Base-by-base conservation (phyloP, 2,797 vertebrate genomes). In the Macroramphosus scolopax region DNA sequence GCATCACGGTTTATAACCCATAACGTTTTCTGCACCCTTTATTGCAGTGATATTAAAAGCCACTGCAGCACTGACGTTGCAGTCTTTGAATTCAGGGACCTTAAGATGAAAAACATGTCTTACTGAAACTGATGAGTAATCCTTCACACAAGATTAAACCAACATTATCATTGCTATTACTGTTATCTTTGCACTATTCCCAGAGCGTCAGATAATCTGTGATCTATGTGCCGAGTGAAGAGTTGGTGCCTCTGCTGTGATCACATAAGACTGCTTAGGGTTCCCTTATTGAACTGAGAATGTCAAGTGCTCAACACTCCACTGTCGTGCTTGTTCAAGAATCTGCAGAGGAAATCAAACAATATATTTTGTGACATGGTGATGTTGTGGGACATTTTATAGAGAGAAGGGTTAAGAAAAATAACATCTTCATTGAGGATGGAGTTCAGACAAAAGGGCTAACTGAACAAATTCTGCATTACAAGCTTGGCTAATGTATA, bases 271-370 rank as follows among this genome's bases (percentile, higher is more conserved):
- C 59, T 39, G 9, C 34, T 28, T 4, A 13, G 44, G 48, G 55
- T 50, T 47, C 49, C 36, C 20, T 31, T 47, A 60, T 61, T 55
- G 40, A 42, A 41, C 54, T 35, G 31, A 47, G 17, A 18, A 51
- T 60, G 53, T 49, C 37, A 18, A 20, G 34, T 17, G 6, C 32
- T 57, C 53, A 68, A 44, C 29, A 40, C 30, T 31, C 6, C 0
- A 4, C 46, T 28, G 34, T 42, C n/a, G 22, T 10, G 37, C 26
- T 22, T 48, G 52, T 67, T 63, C 55, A 29, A 62, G 38, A 47
- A 64, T 54, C 50, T 50, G 46, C 54, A 72, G 51, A 70, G 63
- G 55, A 75, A 72, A 72, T 72, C 15, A 54, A 74, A 40, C 54
- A 33, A 30, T 41, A 28, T n/a, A n/a, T n/a, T n/a, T n/a, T n/a